Percentiles rank a stretch among this genome's conserved stretches.
These are phyloP conservation scores for Trinorchestia longiramus DNA, from an alignment of 1,140 invertebrate species.

Conservation along the genomic window DNA sequence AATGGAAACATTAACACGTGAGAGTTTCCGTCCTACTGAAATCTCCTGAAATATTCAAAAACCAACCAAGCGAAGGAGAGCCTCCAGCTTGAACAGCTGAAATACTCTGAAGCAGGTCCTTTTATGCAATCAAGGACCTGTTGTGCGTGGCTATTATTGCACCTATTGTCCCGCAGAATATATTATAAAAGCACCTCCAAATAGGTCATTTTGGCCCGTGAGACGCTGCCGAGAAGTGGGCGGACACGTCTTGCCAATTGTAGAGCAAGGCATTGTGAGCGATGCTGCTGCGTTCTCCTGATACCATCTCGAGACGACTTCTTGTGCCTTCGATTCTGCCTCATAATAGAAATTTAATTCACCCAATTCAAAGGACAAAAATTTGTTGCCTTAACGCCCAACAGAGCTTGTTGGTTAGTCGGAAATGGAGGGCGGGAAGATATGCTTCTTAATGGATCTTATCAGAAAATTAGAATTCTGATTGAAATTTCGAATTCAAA, in stretches of 20 bases:
- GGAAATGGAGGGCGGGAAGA: neutral
- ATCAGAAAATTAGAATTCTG: neutral
- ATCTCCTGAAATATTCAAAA: neutral
- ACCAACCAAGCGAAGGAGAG: neutral
- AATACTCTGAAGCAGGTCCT: neutral
- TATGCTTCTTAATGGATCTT: neutral
- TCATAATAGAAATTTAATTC: slow-evolving; percentile 43
- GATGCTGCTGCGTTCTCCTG: neutral
- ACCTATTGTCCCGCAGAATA: slow-evolving; percentile 20
- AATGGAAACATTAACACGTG: neutral
- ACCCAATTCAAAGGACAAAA: neutral
- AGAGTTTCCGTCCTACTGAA: neutral
- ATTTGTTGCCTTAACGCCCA: neutral
- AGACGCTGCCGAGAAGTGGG: neutral
- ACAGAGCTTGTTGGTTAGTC: neutral
- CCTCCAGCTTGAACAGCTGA: neutral
- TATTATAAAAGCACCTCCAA: slow-evolving; percentile 43
- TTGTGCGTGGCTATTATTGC: slow-evolving; percentile 41
- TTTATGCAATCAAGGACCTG: slow-evolving; percentile 34
- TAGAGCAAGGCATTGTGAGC: neutral
- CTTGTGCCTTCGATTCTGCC: neutral
- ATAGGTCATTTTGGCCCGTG: neutral
- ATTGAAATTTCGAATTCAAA: neutral
- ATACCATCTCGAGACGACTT: slow-evolving; percentile 5
- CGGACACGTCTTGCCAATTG: neutral